These are phyloP conservation scores for Phyllotreta striolata DNA, from an alignment of 2,888 invertebrate genomes.

Conservation along the genomic window DNA sequence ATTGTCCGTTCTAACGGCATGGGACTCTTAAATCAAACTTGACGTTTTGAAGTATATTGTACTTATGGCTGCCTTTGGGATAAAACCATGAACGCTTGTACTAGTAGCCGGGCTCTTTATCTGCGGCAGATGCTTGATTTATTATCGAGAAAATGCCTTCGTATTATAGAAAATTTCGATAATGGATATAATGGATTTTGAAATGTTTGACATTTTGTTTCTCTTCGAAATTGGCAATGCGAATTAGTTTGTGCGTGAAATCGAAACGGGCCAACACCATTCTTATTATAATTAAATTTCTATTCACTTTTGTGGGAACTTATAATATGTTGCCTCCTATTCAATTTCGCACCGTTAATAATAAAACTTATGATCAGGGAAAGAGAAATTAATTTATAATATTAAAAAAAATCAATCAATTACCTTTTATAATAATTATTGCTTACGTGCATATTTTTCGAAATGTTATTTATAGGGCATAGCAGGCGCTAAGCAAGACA, in stretches of 20 bases:
- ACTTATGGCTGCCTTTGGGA: constrained; percentile 48
- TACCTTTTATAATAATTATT: no score
- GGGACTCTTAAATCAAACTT: constrained; percentile 54
- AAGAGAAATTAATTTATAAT: no score
- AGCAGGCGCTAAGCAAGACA: constrained; percentile 36
- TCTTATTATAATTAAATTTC: constrained; percentile 23
- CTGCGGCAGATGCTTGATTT: constrained; percentile 52
- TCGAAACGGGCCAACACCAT: constrained; percentile 13
- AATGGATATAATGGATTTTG: constrained; percentile 24
- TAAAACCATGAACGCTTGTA: constrained; percentile 50
- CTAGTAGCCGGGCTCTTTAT: constrained; percentile 40
- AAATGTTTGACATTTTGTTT: constrained; percentile 31
- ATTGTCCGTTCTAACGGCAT: constrained; percentile 44
- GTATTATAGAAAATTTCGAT: constrained; percentile 20
- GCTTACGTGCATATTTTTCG: background rate
- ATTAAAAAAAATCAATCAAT: no score
- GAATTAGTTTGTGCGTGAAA: constrained; percentile 28
- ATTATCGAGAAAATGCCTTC: constrained; percentile 34
- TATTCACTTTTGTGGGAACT: constrained; percentile 25
- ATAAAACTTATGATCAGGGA: no score
- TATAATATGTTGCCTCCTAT: background rate
- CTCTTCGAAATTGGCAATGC: constrained; percentile 21
- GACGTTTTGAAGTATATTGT: constrained; percentile 53
- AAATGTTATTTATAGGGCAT: constrained; percentile 32
- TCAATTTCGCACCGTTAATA: background rate